Evolutionary conservation across 2,113 vertebrate species (phyloP).

Genomic region (Bujurquina vittata): DNA sequence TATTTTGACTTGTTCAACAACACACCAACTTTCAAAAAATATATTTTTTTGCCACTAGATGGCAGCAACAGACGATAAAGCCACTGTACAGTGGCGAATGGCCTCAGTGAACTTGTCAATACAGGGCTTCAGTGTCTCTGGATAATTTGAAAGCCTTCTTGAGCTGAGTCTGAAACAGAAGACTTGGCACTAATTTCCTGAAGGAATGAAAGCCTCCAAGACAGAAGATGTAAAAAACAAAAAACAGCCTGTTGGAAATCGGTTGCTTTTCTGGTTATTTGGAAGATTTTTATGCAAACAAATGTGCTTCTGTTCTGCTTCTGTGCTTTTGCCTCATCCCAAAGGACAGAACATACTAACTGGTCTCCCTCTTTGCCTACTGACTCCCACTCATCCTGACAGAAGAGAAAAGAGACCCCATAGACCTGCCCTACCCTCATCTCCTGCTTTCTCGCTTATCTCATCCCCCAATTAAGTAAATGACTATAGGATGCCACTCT

Average conservation of each 20-base stretch:
- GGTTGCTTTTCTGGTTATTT: background rate
- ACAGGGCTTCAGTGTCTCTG: slow-evolving; percentile 7
- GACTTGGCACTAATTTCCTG: background rate
- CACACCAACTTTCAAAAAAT: background rate
- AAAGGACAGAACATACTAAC: background rate
- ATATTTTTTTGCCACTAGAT: slow-evolving; percentile 51
- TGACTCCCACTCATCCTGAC: slow-evolving; percentile 23
- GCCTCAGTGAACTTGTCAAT: background rate
- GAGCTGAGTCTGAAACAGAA: background rate
- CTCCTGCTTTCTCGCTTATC: background rate
- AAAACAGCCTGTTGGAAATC: background rate
- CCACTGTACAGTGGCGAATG: accelerated
- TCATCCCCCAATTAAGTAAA: slow-evolving; percentile 9
- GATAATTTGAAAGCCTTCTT: background rate
- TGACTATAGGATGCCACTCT: slow-evolving; percentile 12
- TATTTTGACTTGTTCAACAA: background rate
- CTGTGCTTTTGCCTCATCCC: accelerated
- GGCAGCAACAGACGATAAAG: slow-evolving; percentile 34
- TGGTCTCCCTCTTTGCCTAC: background rate
- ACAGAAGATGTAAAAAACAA: background rate
- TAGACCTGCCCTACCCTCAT: slow-evolving; percentile 9
- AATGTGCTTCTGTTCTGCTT: slow-evolving; percentile 7
- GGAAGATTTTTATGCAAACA: background rate
- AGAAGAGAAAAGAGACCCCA: slow-evolving; percentile 1
- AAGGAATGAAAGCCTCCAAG: background rate